These are phyloP conservation scores for Trachemys scripta DNA, from an alignment of 2,113 vertebrate species.

Conservation along the genomic window DNA sequence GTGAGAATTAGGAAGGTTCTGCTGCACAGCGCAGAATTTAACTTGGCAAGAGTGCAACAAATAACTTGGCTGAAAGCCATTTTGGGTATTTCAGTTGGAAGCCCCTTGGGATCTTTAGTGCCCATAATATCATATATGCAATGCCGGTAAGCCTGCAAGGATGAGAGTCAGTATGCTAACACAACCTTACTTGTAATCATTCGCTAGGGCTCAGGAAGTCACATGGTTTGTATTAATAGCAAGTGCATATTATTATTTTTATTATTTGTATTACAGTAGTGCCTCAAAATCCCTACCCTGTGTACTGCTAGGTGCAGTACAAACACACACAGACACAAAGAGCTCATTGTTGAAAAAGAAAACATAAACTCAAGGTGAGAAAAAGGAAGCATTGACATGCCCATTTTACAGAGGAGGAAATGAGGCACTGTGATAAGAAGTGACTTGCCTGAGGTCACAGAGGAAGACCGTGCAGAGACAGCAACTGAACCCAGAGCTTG, in stretches of 20 bases:
- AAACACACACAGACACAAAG: not conserved
- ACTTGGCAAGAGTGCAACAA: not conserved
- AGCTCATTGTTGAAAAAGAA: not conserved
- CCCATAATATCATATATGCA: not conserved
- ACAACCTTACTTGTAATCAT: not conserved
- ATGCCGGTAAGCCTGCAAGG: not conserved
- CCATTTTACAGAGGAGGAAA: not conserved
- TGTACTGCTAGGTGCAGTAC: not conserved
- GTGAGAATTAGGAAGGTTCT: not conserved
- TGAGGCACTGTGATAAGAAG: not conserved
- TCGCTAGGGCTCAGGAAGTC: accelerated
- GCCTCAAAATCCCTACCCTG: not conserved
- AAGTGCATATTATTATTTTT: not conserved
- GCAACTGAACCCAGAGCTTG: not conserved
- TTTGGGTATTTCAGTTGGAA: not conserved
- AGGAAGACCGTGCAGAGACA: not conserved
- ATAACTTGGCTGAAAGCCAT: not conserved
- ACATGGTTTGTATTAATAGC: not conserved
- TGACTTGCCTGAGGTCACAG: not conserved
- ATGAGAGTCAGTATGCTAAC: accelerated
- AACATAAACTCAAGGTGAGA: not conserved
- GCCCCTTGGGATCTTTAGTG: not conserved
- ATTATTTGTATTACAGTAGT: not conserved
- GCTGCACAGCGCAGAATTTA: not conserved
- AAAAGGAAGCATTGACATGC: not conserved